Evolutionary conservation across 2,113 vertebrate genomes (phyloP).

Genomic region (Pleuronectes platessa): DNA sequence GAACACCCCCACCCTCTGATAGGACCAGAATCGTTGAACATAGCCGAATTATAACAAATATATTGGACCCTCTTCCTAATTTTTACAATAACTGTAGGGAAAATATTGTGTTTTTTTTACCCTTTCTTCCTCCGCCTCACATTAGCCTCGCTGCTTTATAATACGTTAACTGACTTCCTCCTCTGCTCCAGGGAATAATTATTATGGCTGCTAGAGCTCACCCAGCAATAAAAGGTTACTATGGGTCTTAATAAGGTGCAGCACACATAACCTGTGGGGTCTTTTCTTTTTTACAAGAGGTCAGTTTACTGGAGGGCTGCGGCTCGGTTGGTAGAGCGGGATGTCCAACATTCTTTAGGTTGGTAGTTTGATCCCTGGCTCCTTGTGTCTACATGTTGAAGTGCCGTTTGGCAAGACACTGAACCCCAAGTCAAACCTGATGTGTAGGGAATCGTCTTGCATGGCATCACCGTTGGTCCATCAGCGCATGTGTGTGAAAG

Average conservation of each 20-base stretch:
- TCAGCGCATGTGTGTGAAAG: too few relatives aligned
- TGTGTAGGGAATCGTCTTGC: too few relatives aligned
- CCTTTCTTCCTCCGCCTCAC: neutral
- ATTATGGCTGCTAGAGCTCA: neutral
- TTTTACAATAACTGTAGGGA: too few relatives aligned
- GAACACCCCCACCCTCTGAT: neutral
- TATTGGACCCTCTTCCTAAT: neutral
- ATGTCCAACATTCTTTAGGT: neutral
- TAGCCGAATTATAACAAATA: neutral
- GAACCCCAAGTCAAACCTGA: too few relatives aligned
- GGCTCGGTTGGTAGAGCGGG: neutral
- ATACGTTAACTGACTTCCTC: neutral
- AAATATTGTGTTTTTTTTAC: neutral
- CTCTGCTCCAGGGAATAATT: neutral
- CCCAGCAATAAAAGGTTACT: neutral
- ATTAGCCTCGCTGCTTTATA: neutral
- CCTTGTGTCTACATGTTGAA: neutral
- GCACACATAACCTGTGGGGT: neutral
- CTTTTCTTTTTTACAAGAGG: neutral
- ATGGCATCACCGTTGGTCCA: too few relatives aligned
- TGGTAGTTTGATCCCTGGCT: too few relatives aligned
- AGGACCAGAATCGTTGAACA: neutral
- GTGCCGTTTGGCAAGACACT: neutral
- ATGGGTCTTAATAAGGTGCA: neutral
- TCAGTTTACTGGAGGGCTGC: neutral